Conservation (phyloP, 2,113 vertebrate genomes). For the Sinocyclocheilus rhinocerous region DNA sequence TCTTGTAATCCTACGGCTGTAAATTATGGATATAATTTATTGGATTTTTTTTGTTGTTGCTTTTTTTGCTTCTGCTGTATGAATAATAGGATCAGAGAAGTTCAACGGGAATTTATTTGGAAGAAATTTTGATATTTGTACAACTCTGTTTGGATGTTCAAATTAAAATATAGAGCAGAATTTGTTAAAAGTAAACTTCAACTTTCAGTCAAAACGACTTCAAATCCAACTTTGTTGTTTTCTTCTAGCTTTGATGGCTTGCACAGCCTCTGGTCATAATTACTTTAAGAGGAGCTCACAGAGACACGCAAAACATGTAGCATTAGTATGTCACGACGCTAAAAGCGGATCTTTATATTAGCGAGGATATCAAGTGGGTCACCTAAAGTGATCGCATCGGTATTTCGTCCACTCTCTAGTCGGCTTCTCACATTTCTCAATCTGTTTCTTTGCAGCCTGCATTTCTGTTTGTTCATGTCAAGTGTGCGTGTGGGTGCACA, state of each 20-base stretch:
- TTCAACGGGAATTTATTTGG: slow-evolving; percentile 5
- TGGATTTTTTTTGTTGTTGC: slow-evolving; percentile 66
- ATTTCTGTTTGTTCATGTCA: slow-evolving; percentile 50
- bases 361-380: neutral
- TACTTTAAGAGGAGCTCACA: neutral
- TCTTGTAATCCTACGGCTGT: slow-evolving; percentile 72
- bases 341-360: slow-evolving; percentile 29
- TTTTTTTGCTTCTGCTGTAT: slow-evolving; percentile 68
- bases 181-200: neutral
- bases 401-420: neutral
- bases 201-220: neutral
- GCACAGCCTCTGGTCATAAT: slow-evolving; percentile 15
- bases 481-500: slow-evolving; percentile 38
- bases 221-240: neutral
- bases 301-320: neutral
- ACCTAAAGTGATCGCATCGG: neutral
- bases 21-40: slow-evolving; percentile 76
- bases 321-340: neutral
- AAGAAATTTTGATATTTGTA: neutral
- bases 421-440: slow-evolving; percentile 6
- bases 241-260: too few relatives aligned
- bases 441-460: slow-evolving; percentile 13
- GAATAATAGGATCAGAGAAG: slow-evolving; percentile 59
- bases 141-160: neutral
- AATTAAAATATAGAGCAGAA: neutral